Evolutionary conservation across 2,113 vertebrate species (phyloP).

Genomic region (Neolamprologus modestus): DNA sequence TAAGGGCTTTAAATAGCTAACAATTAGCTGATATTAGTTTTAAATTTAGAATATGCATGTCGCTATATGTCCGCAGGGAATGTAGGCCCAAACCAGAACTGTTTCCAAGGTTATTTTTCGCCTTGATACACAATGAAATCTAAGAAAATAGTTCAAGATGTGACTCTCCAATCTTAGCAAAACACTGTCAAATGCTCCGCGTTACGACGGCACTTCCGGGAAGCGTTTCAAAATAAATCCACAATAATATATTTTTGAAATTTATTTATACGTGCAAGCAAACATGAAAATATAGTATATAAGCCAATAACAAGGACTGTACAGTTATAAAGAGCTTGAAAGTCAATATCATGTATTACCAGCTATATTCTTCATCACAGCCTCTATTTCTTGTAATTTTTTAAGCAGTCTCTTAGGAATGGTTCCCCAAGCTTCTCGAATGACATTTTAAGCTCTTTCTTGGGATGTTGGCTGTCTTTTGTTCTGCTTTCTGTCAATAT

Average conservation of each 20-base stretch:
- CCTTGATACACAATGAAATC: neutral
- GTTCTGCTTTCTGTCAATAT: neutral
- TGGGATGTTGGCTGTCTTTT: neutral
- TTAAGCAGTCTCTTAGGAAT: neutral
- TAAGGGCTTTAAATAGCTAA: neutral
- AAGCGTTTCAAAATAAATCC: neutral
- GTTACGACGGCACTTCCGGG: neutral
- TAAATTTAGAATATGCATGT: neutral
- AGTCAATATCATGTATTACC: neutral
- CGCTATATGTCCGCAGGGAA: neutral
- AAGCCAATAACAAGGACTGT: neutral
- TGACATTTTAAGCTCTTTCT: neutral
- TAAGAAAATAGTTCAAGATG: neutral
- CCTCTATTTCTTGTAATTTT: neutral
- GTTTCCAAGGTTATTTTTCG: neutral
- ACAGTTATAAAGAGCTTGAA: neutral
- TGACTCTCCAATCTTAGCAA: neutral
- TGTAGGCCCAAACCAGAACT: neutral
- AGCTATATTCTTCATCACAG: neutral
- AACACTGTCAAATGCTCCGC: fast-evolving
- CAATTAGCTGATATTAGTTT: neutral
- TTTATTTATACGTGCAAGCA: neutral
- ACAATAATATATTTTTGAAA: neutral
- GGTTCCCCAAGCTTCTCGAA: neutral
- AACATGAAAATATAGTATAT: neutral